Evolutionary conservation across 2,113 vertebrate genomes (phyloP).

Genomic region (Corynorhinus townsendii): DNA sequence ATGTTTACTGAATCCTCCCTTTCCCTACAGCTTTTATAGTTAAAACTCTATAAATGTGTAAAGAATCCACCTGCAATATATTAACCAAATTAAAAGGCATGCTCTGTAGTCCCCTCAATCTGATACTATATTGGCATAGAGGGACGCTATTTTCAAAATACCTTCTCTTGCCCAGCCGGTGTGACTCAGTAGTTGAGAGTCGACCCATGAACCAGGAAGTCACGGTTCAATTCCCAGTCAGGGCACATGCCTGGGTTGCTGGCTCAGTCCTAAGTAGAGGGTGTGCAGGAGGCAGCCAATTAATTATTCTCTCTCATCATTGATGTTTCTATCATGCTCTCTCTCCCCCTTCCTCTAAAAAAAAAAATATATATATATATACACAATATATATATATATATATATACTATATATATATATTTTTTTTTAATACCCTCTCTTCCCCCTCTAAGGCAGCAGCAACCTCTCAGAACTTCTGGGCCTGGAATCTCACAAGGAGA

Average conservation of each 20-base stretch:
- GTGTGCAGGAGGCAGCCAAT: no score
- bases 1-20: background rate
- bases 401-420: no score
- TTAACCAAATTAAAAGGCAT: background rate
- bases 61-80: background rate
- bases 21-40: background rate
- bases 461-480: background rate
- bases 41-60: background rate
- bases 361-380: no score
- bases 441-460: background rate
- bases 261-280: no score
- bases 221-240: no score
- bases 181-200: no score
- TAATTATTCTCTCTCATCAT: no score
- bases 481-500: background rate
- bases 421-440: background rate
- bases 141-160: background rate
- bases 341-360: no score
- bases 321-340: no score
- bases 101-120: background rate
- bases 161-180: background rate
- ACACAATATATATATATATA: no score
- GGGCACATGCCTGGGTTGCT: no score
- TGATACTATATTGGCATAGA: background rate
- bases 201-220: no score